Conservation (phyloP, 2,888 invertebrate species). For the Steinernema carpocapsae region DNA sequence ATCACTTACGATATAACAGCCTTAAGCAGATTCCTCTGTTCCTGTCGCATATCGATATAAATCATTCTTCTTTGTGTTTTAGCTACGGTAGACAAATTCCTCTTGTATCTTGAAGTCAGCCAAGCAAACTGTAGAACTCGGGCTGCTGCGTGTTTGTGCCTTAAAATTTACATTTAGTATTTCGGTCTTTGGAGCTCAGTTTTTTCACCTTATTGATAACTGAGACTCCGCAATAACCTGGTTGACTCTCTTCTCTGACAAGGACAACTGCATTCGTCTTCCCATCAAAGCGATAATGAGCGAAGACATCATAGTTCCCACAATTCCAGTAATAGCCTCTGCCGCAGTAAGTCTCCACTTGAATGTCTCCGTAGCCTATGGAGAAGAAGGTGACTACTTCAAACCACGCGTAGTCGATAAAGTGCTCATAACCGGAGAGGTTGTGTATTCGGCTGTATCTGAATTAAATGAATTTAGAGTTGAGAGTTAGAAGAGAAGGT, state of each 20-base stretch:
- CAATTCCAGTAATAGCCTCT: constrained; percentile 98
- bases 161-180: constrained; percentile 38
- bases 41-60: constrained; percentile 44
- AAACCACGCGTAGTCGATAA: constrained; percentile 66
- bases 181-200: neutral
- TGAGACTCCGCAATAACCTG: constrained; percentile 79
- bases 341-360: constrained; percentile 99
- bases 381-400: constrained; percentile 86
- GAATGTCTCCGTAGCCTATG: constrained; percentile 97
- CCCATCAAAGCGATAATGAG: constrained; percentile 97
- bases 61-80: constrained; percentile 40
- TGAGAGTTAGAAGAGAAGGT: too few species aligned
- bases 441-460: constrained; percentile 43
- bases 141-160: constrained; percentile 91
- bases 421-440: constrained; percentile 54
- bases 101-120: constrained; percentile 69
- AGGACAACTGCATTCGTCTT: constrained; percentile 93
- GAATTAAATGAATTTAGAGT: neutral
- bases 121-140: constrained; percentile 98
- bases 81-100: constrained; percentile 50
- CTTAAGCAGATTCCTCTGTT: constrained; percentile 57
- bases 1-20: constrained; percentile 54
- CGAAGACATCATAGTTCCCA: constrained; percentile 99
- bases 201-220: constrained; percentile 52
- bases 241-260: constrained; percentile 99